These are phyloP conservation scores for Scrobipalpa atriplicella DNA, from an alignment of 2,888 invertebrate species.

Conservation along the genomic window DNA sequence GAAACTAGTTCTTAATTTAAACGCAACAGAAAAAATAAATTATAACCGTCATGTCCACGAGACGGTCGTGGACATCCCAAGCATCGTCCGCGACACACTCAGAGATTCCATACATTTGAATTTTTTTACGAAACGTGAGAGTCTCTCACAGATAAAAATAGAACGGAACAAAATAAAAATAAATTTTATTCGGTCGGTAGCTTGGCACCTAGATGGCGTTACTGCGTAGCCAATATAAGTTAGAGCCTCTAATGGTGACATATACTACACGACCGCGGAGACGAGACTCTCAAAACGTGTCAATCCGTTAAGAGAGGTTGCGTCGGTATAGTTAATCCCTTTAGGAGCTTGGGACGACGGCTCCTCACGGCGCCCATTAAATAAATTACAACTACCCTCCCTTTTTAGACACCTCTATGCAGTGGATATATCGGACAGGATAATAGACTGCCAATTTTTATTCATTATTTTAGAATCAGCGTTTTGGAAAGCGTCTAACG, in stretches of 20 bases:
- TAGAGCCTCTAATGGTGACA: too few relatives aligned
- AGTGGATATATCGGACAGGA: neutral
- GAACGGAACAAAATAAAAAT: neutral
- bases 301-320: conserved; percentile 10
- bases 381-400: conserved; percentile 43
- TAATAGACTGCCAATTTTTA: neutral
- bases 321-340: neutral
- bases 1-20: conserved; percentile 12
- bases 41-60: neutral
- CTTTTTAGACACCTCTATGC: conserved; percentile 23
- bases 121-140: neutral
- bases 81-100: conserved; percentile 20
- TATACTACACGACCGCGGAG: too few relatives aligned
- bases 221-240: neutral
- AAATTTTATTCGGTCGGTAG: neutral
- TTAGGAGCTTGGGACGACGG: conserved; percentile 29
- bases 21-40: conserved; percentile 6
- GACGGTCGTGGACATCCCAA: neutral
- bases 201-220: neutral
- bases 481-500: too few relatives aligned
- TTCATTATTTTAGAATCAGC: neutral
- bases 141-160: conserved; percentile 27
- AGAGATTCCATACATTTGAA: conserved; percentile 28
- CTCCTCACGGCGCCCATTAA: conserved; percentile 39
- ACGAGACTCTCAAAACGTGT: neutral